Percentiles rank a stretch among this genome's conserved stretches.
Conservation (phyloP, 2,888 invertebrate species). For the Tuta absoluta region DNA sequence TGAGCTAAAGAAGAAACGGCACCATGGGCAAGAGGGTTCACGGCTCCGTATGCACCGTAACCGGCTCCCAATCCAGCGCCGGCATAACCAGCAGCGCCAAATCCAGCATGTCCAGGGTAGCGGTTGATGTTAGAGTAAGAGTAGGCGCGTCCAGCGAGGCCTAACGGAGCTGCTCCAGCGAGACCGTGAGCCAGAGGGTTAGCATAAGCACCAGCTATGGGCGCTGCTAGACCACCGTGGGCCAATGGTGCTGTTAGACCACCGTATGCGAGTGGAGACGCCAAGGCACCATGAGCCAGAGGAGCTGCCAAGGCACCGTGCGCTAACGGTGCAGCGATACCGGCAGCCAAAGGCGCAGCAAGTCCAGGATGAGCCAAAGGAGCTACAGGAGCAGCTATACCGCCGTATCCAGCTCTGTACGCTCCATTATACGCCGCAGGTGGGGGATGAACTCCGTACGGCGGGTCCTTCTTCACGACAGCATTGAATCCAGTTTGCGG, state of each 20-base stretch:
- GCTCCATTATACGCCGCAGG: slow-evolving; percentile 31
- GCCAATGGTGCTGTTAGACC: slow-evolving; percentile 37
- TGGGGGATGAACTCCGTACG: slow-evolving; percentile 32
- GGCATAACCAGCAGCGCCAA: slow-evolving; percentile 10
- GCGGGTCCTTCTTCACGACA: slow-evolving; percentile 58
- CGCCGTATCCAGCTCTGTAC: slow-evolving; percentile 24
- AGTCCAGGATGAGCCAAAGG: neutral
- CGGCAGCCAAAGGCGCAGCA: slow-evolving; percentile 6
- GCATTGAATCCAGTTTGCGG: slow-evolving; percentile 67
- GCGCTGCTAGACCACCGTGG: slow-evolving; percentile 35
- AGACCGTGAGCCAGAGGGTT: slow-evolving; percentile 23
- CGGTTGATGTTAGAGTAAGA: slow-evolving; percentile 29
- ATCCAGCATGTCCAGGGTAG: slow-evolving; percentile 30
- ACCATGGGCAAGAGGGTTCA: neutral
- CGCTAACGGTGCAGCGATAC: neutral
- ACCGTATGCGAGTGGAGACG: neutral
- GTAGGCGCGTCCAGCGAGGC: slow-evolving; percentile 27
- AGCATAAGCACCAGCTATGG: slow-evolving; percentile 30
- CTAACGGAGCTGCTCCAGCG: slow-evolving; percentile 23
- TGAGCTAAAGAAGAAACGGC: slow-evolving; percentile 28
- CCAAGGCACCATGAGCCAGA: neutral
- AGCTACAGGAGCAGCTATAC: slow-evolving; percentile 7
- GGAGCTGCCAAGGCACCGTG: slow-evolving; percentile 10
- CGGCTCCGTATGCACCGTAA: neutral
- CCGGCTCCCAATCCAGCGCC: slow-evolving; percentile 11